Evolutionary conservation across 1,140 invertebrate genomes (phyloP).

Genomic region (Caenorhabditis inopinata): DNA sequence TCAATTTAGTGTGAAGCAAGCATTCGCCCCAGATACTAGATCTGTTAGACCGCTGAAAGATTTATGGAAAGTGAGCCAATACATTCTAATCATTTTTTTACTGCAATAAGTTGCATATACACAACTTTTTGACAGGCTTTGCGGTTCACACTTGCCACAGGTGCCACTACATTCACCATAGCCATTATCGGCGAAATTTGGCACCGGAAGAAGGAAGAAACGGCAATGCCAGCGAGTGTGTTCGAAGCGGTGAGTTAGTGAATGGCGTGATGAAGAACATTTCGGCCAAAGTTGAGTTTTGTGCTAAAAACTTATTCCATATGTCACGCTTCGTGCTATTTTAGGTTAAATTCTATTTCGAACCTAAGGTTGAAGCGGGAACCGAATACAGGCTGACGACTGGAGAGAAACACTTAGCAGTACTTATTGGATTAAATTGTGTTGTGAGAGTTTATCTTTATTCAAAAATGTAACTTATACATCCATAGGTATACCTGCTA

Average conservation of each 20-base stretch:
- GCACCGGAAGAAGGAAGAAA: not conserved
- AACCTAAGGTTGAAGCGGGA: conserved; percentile 24
- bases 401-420: not conserved
- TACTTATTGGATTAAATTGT: not conserved
- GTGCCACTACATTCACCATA: not conserved
- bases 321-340: not conserved
- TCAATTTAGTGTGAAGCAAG: not conserved
- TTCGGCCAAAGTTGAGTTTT: conserved; percentile 28
- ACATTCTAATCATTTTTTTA: no score
- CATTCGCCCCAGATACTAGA: not conserved
- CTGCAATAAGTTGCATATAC: no score
- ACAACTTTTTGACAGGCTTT: not conserved
- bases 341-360: conserved; percentile 21
- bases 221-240: not conserved
- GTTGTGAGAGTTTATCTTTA: not conserved
- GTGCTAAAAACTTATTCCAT: not conserved
- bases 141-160: not conserved
- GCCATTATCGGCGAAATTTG: not conserved
- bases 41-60: not conserved
- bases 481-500: conserved; percentile 65
- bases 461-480: no score
- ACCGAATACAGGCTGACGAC: not conserved
- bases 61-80: not conserved
- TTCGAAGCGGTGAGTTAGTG: not conserved
- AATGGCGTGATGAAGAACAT: not conserved